These are phyloP conservation scores for Philopotamus ludificatus DNA, from an alignment of 1,140 invertebrate genomes.

Conservation along the genomic window DNA sequence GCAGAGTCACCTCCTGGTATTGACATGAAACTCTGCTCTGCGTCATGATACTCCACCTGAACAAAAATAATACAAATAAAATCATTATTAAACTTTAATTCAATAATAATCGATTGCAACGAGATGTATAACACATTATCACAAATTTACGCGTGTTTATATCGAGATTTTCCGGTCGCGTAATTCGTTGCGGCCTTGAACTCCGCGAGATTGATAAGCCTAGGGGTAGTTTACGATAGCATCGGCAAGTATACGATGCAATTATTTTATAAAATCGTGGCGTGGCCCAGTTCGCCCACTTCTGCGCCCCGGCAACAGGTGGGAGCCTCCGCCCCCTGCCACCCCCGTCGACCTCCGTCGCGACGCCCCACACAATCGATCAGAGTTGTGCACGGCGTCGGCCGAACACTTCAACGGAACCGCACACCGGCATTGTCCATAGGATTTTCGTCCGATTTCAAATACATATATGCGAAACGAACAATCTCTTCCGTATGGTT, in stretches of 20 bases:
- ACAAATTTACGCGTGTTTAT: too few relatives aligned
- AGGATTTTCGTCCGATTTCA: too few relatives aligned
- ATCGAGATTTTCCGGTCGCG: too few relatives aligned
- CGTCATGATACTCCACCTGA: background rate
- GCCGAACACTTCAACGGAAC: background rate
- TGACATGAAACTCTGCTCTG: background rate
- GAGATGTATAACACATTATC: too few relatives aligned
- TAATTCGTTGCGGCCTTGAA: slow-evolving; percentile 1
- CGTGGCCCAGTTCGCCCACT: background rate
- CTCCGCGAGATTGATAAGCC: background rate
- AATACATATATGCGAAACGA: too few relatives aligned
- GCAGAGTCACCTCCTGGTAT: background rate
- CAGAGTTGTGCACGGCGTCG: background rate
- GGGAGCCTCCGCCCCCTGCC: background rate
- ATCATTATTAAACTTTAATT: too few relatives aligned
- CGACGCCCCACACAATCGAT: slow-evolving; percentile 12
- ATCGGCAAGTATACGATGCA: slow-evolving; percentile 8
- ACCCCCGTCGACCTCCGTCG: background rate
- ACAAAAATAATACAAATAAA: too few relatives aligned
- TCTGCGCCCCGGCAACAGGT: slow-evolving; percentile 4
- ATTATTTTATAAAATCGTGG: slow-evolving; percentile 10
- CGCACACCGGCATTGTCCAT: background rate
- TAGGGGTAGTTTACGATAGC: slow-evolving; percentile 2
- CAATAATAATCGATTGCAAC: too few relatives aligned
- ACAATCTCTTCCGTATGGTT: too few relatives aligned